Conservation (phyloP, 2,113 vertebrate genomes). For the Sebastes schlegelii region DNA sequence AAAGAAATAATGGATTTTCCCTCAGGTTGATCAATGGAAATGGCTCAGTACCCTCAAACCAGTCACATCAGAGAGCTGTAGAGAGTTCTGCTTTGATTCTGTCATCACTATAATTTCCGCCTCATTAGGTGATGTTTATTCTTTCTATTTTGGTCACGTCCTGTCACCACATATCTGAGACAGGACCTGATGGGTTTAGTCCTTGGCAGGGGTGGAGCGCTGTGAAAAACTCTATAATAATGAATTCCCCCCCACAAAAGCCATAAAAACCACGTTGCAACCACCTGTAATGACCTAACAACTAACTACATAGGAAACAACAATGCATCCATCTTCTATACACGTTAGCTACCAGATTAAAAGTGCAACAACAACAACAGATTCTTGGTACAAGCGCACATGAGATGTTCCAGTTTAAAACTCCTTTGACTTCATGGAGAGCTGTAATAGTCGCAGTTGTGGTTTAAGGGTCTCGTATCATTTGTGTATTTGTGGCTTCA, state of each 20-base stretch:
- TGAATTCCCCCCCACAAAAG: background rate
- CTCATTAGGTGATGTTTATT: background rate
- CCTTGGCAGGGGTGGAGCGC: background rate
- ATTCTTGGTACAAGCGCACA: background rate
- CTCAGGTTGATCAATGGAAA: background rate
- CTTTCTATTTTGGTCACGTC: background rate
- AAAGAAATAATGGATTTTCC: background rate
- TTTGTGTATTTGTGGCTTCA: background rate
- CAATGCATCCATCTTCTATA: background rate
- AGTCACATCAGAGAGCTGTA: background rate
- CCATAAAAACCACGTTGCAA: background rate
- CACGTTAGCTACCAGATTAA: background rate
- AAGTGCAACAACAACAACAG: background rate
- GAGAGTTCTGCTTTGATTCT: background rate
- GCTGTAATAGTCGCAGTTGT: too few relatives aligned
- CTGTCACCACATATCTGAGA: background rate
- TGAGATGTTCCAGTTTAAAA: background rate
- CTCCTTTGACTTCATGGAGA: background rate
- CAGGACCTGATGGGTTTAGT: background rate
- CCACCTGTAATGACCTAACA: background rate
- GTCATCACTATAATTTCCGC: background rate
- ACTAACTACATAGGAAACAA: background rate
- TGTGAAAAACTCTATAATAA: background rate
- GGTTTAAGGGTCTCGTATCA: background rate
- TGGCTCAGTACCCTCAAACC: background rate